A percentile compares a stretch with the other conserved stretches of the same genome.
Evolutionary conservation across 2,797 vertebrate species (phyloP).

Genomic region (Loris lydekkerianus): DNA sequence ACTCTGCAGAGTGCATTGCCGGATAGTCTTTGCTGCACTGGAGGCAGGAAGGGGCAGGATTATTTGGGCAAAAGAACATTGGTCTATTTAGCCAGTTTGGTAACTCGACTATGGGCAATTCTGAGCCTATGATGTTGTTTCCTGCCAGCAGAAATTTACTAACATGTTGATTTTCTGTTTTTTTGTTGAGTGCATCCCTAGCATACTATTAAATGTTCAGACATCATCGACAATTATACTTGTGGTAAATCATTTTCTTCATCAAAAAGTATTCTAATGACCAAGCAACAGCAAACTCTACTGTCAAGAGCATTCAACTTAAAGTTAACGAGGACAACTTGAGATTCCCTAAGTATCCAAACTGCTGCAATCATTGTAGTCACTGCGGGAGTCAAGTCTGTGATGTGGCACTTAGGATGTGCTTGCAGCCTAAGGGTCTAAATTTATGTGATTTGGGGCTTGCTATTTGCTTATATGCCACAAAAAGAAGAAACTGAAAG

Average conservation of each 20-base stretch:
- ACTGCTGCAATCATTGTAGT: conserved; percentile 61
- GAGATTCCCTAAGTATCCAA: conserved; percentile 72
- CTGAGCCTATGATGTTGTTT: neutral
- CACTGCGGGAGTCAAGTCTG: neutral
- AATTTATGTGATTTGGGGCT: conserved; percentile 66
- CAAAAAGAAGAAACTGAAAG: conserved; percentile 62
- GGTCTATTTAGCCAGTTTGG: neutral
- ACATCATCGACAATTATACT: neutral
- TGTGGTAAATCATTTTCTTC: conserved; percentile 43
- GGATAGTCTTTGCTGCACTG: neutral
- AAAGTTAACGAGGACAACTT: conserved; percentile 63
- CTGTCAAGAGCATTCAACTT: conserved; percentile 61
- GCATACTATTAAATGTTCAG: conserved; percentile 15
- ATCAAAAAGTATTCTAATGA: conserved; percentile 69
- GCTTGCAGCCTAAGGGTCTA: conserved; percentile 48
- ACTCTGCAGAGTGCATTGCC: neutral
- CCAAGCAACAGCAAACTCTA: conserved; percentile 48
- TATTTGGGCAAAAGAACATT: neutral
- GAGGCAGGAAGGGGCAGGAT: neutral
- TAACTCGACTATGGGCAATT: neutral
- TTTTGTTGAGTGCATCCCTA: conserved; percentile 16
- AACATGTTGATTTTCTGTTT: conserved; percentile 24
- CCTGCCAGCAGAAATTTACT: neutral
- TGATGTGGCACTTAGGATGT: conserved; percentile 67
- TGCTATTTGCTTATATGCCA: conserved; percentile 72